Evolutionary conservation across 2,888 invertebrate species (phyloP).

Genomic region (Orchestes rusci): DNA sequence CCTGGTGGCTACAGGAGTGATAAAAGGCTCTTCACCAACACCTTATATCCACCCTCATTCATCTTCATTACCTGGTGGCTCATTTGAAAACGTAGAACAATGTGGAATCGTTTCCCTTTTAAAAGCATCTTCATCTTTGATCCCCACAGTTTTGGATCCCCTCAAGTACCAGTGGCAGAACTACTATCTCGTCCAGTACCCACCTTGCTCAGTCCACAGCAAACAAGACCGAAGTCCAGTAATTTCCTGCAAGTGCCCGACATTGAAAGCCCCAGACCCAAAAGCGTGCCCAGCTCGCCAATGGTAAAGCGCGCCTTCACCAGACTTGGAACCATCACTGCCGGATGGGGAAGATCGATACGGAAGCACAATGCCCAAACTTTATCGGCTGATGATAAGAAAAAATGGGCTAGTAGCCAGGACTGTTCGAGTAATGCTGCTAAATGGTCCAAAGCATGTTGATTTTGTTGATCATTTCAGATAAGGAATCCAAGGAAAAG

Average conservation of each 20-base stretch:
- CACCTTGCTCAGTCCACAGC: conserved; percentile 78
- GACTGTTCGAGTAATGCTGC: conserved; percentile 76
- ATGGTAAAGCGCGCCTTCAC: conserved; percentile 91
- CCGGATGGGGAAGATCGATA: conserved; percentile 84
- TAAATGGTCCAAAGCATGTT: too few relatives aligned
- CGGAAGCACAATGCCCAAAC: conserved; percentile 75
- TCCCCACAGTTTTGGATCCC: conserved; percentile 63
- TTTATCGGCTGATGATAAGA: conserved; percentile 82
- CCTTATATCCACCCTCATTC: too few relatives aligned
- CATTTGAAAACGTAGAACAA: too few relatives aligned
- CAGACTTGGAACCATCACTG: conserved; percentile 81
- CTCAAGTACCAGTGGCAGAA: conserved; percentile 88
- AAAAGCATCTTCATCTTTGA: too few relatives aligned
- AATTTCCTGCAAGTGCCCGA: conserved; percentile 87
- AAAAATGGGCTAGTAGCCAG: conserved; percentile 80
- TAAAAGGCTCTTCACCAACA: too few relatives aligned
- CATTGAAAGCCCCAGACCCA: conserved; percentile 80
- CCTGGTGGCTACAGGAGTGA: too few relatives aligned
- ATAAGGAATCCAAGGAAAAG: conserved; percentile 74
- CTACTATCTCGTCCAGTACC: conserved; percentile 79
- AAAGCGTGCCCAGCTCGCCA: conserved; percentile 89
- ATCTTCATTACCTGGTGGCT: too few relatives aligned
- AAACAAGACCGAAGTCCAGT: conserved; percentile 78
- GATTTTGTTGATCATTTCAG: conserved; percentile 41
- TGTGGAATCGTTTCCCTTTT: too few relatives aligned